phyloP scores from a whole-genome alignment of 2,113 vertebrate species.

The Cyprinus carpio region DNA sequence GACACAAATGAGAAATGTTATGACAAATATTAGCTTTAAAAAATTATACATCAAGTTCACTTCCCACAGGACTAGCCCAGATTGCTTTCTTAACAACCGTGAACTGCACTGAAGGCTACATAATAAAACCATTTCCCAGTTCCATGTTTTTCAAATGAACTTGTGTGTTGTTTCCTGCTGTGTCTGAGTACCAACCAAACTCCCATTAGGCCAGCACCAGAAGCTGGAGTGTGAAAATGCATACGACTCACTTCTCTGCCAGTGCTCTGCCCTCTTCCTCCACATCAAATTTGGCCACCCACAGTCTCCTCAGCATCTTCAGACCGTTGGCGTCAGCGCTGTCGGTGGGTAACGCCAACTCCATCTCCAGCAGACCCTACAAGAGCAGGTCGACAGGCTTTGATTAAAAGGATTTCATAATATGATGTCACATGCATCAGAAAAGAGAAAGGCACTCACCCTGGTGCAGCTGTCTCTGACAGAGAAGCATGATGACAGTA shows the following conservation, averaged over 20 bases:
- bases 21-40: neutral
- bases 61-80: neutral
- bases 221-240: neutral
- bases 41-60: neutral
- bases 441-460: slow-evolving; percentile 71
- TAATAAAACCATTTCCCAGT: neutral
- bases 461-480: slow-evolving; percentile 89
- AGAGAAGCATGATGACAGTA: slow-evolving; percentile 88
- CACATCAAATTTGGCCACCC: slow-evolving; percentile 91
- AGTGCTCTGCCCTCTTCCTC: slow-evolving; percentile 85
- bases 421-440: neutral
- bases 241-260: slow-evolving; percentile 83
- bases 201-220: neutral
- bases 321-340: slow-evolving; percentile 84
- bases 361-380: slow-evolving; percentile 92
- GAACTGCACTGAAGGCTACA: neutral
- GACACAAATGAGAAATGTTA: neutral
- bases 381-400: no score
- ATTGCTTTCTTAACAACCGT: neutral
- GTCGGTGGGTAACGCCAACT: slow-evolving; percentile 91
- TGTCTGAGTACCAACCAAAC: neutral
- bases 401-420: neutral
- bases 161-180: neutral
- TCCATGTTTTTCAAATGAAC: neutral
- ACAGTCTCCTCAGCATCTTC: slow-evolving; percentile 87